Evolutionary conservation across 2,113 vertebrate genomes (phyloP), one percentile per base, ranked within the genome.

Genomic region (Crotophaga sulcirostris): DNA sequence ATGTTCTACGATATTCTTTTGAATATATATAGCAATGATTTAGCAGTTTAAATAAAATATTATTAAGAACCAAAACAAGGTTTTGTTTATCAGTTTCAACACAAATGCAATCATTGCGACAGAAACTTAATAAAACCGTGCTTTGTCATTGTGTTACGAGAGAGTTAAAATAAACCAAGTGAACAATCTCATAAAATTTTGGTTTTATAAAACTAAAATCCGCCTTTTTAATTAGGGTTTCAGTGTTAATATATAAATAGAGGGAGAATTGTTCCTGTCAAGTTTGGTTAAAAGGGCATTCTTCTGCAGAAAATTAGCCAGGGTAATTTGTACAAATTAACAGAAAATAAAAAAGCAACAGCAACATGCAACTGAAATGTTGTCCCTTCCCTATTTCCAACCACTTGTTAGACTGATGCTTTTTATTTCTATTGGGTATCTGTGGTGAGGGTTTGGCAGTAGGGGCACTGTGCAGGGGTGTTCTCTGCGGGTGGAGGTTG

Each of bases 41-140:
- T 79, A 91, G 11, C 16, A 80, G 25, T 70, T 87, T 69, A 89
- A 89, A 80, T n/a, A 74, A 91, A 94, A 73, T 44, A 2, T 38
- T 80, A 55, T 54, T 17, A 77, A 59, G 33, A 91, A 76, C 3
- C 3, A 77, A 82, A 89, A 3, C 6, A 66, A 14, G 8, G 10
- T 16, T 93, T 80, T 88, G 16, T 64, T 81, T 44, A 85, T 76
- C 31, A 31, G 6, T 52, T 93, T 93, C n/a, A 45, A 10, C 40
- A 17, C 25, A 94, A 84, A 60, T 87, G 14, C 4, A 66, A 13
- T 54, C 21, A 40, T 38, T 45, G 7, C 0, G 0, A 66, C 11
- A 54, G 25, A 84, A 76, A 38, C 20, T 13, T 23, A 73, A 76
- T 47, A 44, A 93, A 91, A 5, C 11, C 4, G 10, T 12, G 33